Conservation (phyloP, 2,797 vertebrate species). For the Danio tinwini region DNA sequence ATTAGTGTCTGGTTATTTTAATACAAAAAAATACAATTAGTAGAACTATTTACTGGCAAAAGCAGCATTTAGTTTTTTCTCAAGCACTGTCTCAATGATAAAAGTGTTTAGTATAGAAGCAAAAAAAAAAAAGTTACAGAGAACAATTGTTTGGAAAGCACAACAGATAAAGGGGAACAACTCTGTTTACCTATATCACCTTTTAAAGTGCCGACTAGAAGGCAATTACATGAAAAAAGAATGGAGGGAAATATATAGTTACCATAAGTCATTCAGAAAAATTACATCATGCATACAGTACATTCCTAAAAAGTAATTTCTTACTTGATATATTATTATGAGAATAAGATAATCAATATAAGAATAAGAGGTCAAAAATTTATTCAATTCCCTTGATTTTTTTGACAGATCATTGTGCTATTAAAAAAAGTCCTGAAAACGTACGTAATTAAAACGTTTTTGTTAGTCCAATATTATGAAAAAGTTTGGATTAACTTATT, state of each 20-base stretch:
- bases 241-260: slow-evolving; percentile 33
- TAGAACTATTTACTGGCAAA: not conserved
- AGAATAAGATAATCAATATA: too few species aligned
- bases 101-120: not conserved
- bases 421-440: too few species aligned
- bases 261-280: slow-evolving; percentile 13
- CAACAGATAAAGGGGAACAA: not conserved
- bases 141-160: slow-evolving; percentile 5
- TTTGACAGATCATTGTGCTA: too few species aligned
- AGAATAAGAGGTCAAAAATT: too few species aligned
- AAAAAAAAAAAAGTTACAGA: not conserved
- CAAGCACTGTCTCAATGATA: not conserved
- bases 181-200: slow-evolving; percentile 54
- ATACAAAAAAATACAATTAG: not conserved
- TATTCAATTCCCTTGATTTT: too few species aligned
- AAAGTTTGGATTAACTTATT: too few species aligned
- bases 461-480: too few species aligned
- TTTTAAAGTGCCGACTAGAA: slow-evolving; percentile 23
- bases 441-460: too few species aligned
- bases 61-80: not conserved
- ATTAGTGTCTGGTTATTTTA: not conserved
- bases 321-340: too few species aligned
- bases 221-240: slow-evolving; percentile 32
- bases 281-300: not conserved
- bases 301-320: too few species aligned